Conservation (phyloP, 2,797 vertebrate species). For the Anguilla megastoma region DNA sequence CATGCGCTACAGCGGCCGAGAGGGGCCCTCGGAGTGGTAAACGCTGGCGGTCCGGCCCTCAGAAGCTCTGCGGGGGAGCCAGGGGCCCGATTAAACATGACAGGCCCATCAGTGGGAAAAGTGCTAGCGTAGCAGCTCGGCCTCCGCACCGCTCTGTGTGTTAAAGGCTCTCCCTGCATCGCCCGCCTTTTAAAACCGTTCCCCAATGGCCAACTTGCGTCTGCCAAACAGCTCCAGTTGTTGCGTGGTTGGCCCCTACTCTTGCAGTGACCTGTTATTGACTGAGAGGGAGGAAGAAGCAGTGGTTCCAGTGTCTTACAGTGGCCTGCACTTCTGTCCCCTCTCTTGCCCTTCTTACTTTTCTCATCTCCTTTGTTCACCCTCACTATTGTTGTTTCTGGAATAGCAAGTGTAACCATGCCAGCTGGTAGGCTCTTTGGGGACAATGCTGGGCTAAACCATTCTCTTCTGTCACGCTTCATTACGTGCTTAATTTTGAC, state of each 20-base stretch:
- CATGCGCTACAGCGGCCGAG: background rate
- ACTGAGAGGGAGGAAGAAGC: background rate
- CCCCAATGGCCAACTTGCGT: background rate
- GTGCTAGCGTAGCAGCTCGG: background rate
- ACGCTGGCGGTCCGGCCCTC: background rate
- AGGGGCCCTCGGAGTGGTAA: background rate
- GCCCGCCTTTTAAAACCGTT: background rate
- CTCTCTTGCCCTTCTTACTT: background rate
- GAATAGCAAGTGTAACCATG: background rate
- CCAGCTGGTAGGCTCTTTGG: background rate
- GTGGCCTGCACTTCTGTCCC: background rate
- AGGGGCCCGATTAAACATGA: background rate
- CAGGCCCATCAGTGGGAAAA: constrained; percentile 5
- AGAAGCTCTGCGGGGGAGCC: background rate
- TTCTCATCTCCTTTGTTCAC: background rate
- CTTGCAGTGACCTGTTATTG: background rate
- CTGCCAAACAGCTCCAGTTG: background rate
- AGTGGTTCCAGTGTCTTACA: background rate
- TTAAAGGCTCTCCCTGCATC: background rate
- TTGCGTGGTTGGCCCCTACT: background rate
- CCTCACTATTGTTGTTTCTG: background rate
- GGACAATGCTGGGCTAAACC: background rate
- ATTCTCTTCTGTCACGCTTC: background rate
- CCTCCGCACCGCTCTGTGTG: background rate
- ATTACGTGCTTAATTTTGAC: background rate